Base-by-base conservation (phyloP, 2,888 invertebrate genomes). In the Prosopocoilus inquinatus region DNA sequence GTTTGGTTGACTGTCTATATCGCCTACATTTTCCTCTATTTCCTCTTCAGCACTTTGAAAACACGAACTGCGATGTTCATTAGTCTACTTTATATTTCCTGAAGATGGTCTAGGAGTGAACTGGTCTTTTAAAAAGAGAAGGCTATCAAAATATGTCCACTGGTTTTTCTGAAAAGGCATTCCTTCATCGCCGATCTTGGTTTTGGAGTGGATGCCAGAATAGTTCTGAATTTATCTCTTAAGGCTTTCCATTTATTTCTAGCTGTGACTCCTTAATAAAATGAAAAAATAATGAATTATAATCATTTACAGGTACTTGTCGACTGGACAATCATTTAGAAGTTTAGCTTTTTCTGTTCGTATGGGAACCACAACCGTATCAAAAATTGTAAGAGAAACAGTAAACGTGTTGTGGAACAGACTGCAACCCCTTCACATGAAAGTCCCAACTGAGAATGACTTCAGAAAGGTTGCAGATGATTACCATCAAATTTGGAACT, bases 121-220 rank as follows among this genome's bases (percentile, higher is more conserved):
- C 38, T 62, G 61, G 43, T 63, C 57, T 49, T 54, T 60, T 51
- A 60, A 55, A 57, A 63, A 63, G 11, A 49, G 15, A n/a, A 63
- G 36, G 39, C 33, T 47, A 45, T 62, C 46, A 48, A 60, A 62
- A 49, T 63, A 56, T 9, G 33, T 33, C 61, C 58, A 63, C 15
- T 47, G 28, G 38, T 32, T 34, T 3, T 16, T 12, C 38, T n/a
- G 32, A 2, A 50, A 41, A 20, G 20, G 20, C 3, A 3, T 20
- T 20, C 20, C 20, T 20, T 20, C 20, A 51, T 61, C 61, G n/a
- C 60, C 60, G 60, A 62, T 49, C 50, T 56, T 20, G 55, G 47
- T 35, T 50, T 58, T 12, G 51, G 51, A 32, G 48, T 53, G 13
- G 46, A 28, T 36, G 36, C 47, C 47, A 53, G 47, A 11, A 45